These are phyloP conservation scores for Ctenodactylus gundi DNA, from an alignment of 2,113 vertebrate genomes.

Conservation along the genomic window DNA sequence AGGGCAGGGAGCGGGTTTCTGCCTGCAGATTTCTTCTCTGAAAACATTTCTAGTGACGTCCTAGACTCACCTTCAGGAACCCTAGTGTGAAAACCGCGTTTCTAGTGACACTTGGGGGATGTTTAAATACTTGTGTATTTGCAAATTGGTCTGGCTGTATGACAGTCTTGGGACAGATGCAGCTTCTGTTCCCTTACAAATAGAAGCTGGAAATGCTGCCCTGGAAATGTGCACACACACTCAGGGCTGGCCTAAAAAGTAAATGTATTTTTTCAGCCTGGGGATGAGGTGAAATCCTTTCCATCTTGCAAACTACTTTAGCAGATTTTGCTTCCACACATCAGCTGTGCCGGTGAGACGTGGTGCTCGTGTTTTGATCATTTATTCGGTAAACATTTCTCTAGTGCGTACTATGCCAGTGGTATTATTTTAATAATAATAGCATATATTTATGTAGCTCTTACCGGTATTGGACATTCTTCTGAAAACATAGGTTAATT, in stretches of 20 bases:
- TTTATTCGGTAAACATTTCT: conserved; percentile 8
- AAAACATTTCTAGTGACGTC: conserved; percentile 81
- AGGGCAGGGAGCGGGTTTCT: conserved; percentile 74
- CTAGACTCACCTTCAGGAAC: conserved; percentile 77
- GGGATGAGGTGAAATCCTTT: neutral
- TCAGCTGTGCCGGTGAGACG: neutral
- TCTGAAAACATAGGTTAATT: neutral
- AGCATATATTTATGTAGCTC: neutral
- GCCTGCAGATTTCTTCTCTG: conserved; percentile 81
- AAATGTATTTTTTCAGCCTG: neutral
- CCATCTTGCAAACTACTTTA: neutral
- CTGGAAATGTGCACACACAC: neutral
- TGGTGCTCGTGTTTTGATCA: neutral
- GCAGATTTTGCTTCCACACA: neutral
- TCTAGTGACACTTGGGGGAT: conserved; percentile 73
- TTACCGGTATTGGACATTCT: neutral
- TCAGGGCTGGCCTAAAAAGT: neutral
- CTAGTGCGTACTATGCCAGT: neutral
- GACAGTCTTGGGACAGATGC: neutral
- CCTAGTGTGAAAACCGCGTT: conserved; percentile 77
- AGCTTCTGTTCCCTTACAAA: conserved; percentile 13
- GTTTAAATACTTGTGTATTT: conserved; percentile 78
- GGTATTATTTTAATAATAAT: neutral
- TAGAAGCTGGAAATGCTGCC: neutral
- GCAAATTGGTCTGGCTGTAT: conserved; percentile 26